phyloP scores from a whole-genome alignment of 2,888 invertebrate genomes.

The Cylloceria caligata region DNA sequence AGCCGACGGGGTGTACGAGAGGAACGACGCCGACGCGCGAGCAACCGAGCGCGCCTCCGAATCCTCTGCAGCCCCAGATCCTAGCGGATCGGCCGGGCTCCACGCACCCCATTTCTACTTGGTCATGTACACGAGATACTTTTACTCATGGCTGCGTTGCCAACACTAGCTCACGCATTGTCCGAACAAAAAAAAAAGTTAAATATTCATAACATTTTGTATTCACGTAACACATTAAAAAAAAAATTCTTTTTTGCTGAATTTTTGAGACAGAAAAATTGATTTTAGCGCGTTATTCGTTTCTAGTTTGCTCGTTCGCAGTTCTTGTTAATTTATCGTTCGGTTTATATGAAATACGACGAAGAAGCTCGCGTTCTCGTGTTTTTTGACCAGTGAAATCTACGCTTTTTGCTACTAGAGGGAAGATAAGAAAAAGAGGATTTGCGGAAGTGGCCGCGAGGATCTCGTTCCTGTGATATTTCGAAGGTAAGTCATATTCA shows the following conservation, averaged over 20 bases:
- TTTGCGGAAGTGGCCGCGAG: background rate
- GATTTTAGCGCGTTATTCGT: background rate
- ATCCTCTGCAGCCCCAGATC: slow-evolving; percentile 58
- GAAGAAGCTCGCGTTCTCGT: slow-evolving; percentile 5
- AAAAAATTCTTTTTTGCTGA: slow-evolving; percentile 7
- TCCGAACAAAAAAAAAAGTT: slow-evolving; percentile 4
- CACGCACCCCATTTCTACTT: slow-evolving; percentile 56
- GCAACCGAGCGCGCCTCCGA: slow-evolving; percentile 46
- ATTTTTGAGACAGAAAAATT: background rate
- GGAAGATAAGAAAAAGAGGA: background rate
- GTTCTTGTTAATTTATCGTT: background rate
- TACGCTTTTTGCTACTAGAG: background rate
- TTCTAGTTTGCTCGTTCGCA: background rate
- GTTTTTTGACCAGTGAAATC: slow-evolving; percentile 7
- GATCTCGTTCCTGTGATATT: background rate
- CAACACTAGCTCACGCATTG: slow-evolving; percentile 12
- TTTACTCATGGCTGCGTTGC: slow-evolving; percentile 43
- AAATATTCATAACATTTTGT: background rate
- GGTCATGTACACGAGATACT: slow-evolving; percentile 43
- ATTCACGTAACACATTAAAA: background rate
- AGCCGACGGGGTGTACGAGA: slow-evolving; percentile 53
- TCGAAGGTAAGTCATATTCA: background rate
- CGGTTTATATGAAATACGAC: background rate
- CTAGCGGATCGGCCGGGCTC: slow-evolving; percentile 61
- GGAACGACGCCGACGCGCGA: slow-evolving; percentile 61